A percentile compares a stretch with the other conserved stretches of the same genome.
Evolutionary conservation across 2,113 vertebrate species (phyloP).

Genomic region (Cinclus cinclus): DNA sequence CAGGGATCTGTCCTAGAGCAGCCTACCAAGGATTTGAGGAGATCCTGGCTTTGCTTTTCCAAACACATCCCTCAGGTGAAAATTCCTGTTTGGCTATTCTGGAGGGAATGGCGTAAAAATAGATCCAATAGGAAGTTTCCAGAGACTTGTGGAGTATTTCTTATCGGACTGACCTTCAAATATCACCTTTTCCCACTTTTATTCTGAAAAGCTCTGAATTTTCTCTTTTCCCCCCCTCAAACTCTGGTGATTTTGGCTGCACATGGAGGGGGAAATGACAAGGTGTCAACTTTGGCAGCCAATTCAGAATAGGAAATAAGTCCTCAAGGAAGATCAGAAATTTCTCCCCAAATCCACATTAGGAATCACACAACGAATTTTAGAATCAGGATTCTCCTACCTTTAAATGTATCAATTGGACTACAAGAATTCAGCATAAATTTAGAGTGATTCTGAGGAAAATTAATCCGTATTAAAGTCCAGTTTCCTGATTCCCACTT

Average conservation of each 20-base stretch:
- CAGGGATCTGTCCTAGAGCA: neutral
- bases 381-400: neutral
- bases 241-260: neutral
- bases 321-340: neutral
- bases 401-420: neutral
- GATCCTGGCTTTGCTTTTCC: neutral
- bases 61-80: neutral
- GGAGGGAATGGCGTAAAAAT: neutral
- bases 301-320: neutral
- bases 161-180: neutral
- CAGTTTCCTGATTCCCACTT: neutral
- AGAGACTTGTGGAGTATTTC: neutral
- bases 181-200: rapidly evolving
- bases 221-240: rapidly evolving
- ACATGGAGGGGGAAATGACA: neutral
- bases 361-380: neutral
- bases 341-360: neutral
- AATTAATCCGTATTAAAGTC: rapidly evolving
- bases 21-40: neutral
- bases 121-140: neutral
- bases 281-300: neutral
- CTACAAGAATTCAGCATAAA: neutral
- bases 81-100: neutral
- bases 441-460: neutral
- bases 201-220: neutral